phyloP scores from a whole-genome alignment of 2,888 invertebrate species.

The Lydus trimaculatus region DNA sequence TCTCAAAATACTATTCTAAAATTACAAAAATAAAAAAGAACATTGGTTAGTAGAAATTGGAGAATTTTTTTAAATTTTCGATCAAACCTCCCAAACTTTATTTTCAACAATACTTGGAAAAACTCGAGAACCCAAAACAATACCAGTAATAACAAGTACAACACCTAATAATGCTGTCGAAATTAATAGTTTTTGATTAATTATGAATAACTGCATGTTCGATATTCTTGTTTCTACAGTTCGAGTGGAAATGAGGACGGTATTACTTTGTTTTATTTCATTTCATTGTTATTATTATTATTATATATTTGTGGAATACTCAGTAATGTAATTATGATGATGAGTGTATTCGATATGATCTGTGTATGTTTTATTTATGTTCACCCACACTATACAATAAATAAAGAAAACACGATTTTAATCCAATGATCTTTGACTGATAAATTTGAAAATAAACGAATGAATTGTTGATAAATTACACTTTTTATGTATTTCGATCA shows the following conservation, averaged over 20 bases:
- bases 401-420: background rate
- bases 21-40: constrained; percentile 18
- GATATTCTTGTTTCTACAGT: background rate
- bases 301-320: background rate
- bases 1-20: constrained; percentile 44
- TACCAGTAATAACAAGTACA: constrained; percentile 33
- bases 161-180: constrained; percentile 38
- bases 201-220: constrained; percentile 33
- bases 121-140: constrained; percentile 41
- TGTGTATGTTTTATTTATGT: background rate
- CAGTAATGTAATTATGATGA: background rate
- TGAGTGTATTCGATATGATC: constrained; percentile 15
- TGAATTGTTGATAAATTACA: too few species aligned
- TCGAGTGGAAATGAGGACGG: background rate
- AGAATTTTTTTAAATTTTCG: background rate
- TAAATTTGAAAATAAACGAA: background rate
- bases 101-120: constrained; percentile 43
- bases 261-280: background rate
- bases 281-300: background rate
- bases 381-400: background rate
- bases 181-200: constrained; percentile 36
- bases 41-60: constrained; percentile 4
- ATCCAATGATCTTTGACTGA: background rate
- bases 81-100: constrained; percentile 47
- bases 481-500: too few species aligned